Percentiles rank a stretch among this genome's conserved stretches.
phyloP scores from a whole-genome alignment of 2,888 invertebrate species.

The Pandemis heparana region DNA sequence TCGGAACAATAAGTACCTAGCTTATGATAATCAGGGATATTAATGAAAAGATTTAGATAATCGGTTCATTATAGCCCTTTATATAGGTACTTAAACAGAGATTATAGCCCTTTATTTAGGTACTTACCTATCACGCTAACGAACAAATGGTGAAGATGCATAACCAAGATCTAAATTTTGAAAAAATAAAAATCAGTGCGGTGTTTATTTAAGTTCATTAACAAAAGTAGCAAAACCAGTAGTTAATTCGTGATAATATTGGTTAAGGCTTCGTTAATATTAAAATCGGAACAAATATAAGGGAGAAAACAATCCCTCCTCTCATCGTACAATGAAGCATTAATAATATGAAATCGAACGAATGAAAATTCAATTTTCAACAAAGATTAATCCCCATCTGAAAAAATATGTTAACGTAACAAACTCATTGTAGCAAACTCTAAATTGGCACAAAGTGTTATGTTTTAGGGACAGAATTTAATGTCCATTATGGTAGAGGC shows the following conservation, averaged over 20 bases:
- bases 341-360: conserved; percentile 6
- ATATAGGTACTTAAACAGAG: no score
- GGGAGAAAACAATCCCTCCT: neutral
- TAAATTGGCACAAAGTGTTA: conserved; percentile 6
- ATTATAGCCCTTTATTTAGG: no score
- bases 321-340: neutral
- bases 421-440: conserved; percentile 24
- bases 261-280: neutral
- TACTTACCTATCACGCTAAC: no score
- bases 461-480: conserved; percentile 20
- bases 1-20: no score
- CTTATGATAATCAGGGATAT: no score
- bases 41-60: no score
- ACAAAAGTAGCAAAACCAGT: neutral
- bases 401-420: conserved; percentile 6
- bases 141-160: no score
- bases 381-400: neutral
- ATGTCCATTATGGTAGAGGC: conserved; percentile 26
- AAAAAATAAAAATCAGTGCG: no score
- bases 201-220: no score
- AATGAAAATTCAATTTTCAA: conserved; percentile 1
- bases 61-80: no score
- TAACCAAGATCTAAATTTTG: no score
- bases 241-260: neutral
- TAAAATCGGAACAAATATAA: neutral